Base-by-base conservation (phyloP, 2,888 invertebrate species). In the Nomada lathburiana region DNA sequence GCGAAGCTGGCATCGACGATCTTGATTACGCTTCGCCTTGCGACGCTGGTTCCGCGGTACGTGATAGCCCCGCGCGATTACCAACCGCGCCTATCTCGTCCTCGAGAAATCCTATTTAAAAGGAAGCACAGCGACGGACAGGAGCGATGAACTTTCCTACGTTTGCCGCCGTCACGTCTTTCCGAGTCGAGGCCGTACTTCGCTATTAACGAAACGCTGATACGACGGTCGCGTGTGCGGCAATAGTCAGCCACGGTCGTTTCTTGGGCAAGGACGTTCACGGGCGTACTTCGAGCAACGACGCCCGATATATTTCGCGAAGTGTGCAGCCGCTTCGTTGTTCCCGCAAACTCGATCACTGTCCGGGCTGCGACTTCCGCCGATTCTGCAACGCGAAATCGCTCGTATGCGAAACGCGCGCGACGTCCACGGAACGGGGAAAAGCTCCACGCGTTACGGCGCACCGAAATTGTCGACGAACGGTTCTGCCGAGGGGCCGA, bases 1-100 rank as follows among this genome's bases (percentile, higher is more conserved):
- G 36, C n/a, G n/a, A 63, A 42, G n/a, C 26, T 57, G 36, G 73
- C 72, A 68, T 80, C 80, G 68, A 81, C 82, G 74, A 80, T 82
- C 82, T 80, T 81, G 82, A 68, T 80, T 67, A 26, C 60, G 9
- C 23, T 23, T 47, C 13, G 3, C 23, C n/a, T 57, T 26, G 29
- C 20, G 57, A 10, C 44, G 57, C 47, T 26, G 23, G 73, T 73
- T 47, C 65, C 29, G 29, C n/a, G 20, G 26, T 1, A n/a, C 65
- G n/a, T 18, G 65, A 77, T 18, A 74, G 23, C 18, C 42, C 18
- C 23, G 2, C 57, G 42, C 55, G 68, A 50, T 53, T 9, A 36
- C 63, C 10, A 53, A 47, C 11, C 36, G 11, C 47, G 65, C 18
- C 10, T 62, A 29, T 23, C 53, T n/a, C 10, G 10, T 53, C 9